phyloP scores from a whole-genome alignment of 1,140 invertebrate genomes.

The Drosophila serrata region DNA sequence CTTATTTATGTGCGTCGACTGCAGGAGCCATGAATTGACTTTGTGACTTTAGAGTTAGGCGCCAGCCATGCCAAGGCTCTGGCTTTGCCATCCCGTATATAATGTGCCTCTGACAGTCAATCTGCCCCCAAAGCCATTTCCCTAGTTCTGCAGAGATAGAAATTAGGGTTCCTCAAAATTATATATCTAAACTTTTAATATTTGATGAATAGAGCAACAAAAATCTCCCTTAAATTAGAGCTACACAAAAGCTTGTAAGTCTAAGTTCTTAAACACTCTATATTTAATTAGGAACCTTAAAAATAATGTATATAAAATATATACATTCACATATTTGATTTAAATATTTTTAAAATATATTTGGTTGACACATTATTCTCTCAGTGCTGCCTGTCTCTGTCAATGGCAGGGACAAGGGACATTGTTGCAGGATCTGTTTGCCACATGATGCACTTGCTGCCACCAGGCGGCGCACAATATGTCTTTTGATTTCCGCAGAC shows the following conservation, averaged over 20 bases:
- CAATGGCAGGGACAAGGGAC: conserved; percentile 55
- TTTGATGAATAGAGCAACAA: no score
- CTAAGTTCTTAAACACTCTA: not conserved
- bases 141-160: not conserved
- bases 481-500: conserved; percentile 73
- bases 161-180: not conserved
- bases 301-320: no score
- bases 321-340: no score
- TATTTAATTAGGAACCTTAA: not conserved
- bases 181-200: no score
- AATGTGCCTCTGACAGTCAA: conserved; percentile 45
- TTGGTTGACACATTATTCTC: not conserved
- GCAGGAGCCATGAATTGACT: conserved; percentile 75
- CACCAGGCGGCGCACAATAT: conserved; percentile 60
- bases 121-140: conserved; percentile 2
- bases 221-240: not conserved
- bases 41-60: conserved; percentile 60
- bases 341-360: not conserved
- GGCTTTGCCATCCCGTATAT: conserved; percentile 16
- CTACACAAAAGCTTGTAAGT: no score
- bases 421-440: conserved; percentile 60
- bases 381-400: conserved; percentile 31
- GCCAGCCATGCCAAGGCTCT: conserved; percentile 32
- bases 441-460: conserved; percentile 72
- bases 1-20: conserved; percentile 80